Base-by-base conservation (phyloP, 1,140 invertebrate species). In the Magallana ariakensis region DNA sequence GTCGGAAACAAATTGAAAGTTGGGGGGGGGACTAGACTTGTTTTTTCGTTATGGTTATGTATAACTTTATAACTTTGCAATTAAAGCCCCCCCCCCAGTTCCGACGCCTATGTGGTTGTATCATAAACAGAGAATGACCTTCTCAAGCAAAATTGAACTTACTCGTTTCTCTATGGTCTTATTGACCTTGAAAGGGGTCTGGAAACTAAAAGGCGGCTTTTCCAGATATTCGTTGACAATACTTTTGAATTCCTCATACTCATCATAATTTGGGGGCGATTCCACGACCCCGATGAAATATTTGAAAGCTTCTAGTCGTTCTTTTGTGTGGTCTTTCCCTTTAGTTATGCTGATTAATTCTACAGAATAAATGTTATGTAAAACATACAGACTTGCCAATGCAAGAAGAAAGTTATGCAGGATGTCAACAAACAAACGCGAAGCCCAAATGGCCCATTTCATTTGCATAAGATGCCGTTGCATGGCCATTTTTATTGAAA, bases 201-300 rank as follows among this genome's bases (percentile, higher is more conserved):
- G 58, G 54, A 91, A 92, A 85, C 93, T 93, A 86, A 94, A 94
- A 0, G 93, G 93, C 10, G 92, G 92, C 33, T 60, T n/a, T 88
- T 94, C 92, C 13, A 94, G 90, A 80, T 94, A 93, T 56, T 91
- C 81, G 85, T 94, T 93, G 16, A 94, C 93, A 5, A 90, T 88
- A 19, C 88, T 84, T 10, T 85, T 83, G 80, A 94, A 94, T 26
- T 85, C 87, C 8, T 89, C 84, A 86, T 92, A 94, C 19, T 91
- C 91, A 15, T 91, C 91, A 53, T 93, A 91, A 1, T 93, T 87
- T 0, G 93, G 93, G 0, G 93, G 89, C 0, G 93, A 93, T 70
- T 92, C 91, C 33, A 92, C 90, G n/a, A 94, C 90, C 3, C 92
- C 90, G 1, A 94, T 88, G 87, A 93, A 94, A 88, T 92, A 91